Percentiles rank a stretch among this genome's conserved stretches.
Conservation (phyloP, 1,140 invertebrate genomes). For the Bemisia tabaci region DNA sequence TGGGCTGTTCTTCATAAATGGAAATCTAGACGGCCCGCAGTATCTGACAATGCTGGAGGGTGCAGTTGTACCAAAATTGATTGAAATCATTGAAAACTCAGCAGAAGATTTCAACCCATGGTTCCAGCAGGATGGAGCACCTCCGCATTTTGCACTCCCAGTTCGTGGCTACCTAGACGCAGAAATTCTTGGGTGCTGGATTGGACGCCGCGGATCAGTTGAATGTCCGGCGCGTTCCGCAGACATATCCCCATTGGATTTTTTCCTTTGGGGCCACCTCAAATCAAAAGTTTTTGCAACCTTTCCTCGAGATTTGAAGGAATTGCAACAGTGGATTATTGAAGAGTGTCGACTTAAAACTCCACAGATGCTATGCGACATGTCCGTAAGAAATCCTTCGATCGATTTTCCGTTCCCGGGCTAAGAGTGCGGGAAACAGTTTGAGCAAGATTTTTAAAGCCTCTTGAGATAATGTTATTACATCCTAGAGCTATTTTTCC, state of each 20-base stretch:
- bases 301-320: too few species aligned
- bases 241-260: slow-evolving; percentile 32
- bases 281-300: slow-evolving; percentile 26
- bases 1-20: slow-evolving; percentile 25
- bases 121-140: slow-evolving; percentile 32
- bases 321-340: slow-evolving; percentile 14
- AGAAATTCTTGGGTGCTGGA: slow-evolving; percentile 29
- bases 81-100: slow-evolving; percentile 1
- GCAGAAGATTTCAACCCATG: not conserved
- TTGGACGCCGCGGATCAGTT: slow-evolving; percentile 29
- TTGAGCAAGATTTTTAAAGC: too few species aligned
- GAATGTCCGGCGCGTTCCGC: slow-evolving; percentile 31
- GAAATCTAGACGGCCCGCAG: slow-evolving; percentile 19
- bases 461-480: too few species aligned
- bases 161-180: slow-evolving; percentile 26
- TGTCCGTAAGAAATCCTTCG: slow-evolving; percentile 3
- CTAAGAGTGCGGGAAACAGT: too few species aligned
- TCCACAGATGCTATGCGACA: slow-evolving; percentile 13
- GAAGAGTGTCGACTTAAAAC: slow-evolving; percentile 5
- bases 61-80: slow-evolving; percentile 11
- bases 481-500: too few species aligned
- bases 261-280: slow-evolving; percentile 32
- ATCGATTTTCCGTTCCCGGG: too few species aligned
- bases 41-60: slow-evolving; percentile 22
- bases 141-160: slow-evolving; percentile 24